Evolutionary conservation across 2,888 invertebrate species (phyloP), one percentile per base, ranked within the genome.

Genomic region (Ornithoptera alexandrae): DNA sequence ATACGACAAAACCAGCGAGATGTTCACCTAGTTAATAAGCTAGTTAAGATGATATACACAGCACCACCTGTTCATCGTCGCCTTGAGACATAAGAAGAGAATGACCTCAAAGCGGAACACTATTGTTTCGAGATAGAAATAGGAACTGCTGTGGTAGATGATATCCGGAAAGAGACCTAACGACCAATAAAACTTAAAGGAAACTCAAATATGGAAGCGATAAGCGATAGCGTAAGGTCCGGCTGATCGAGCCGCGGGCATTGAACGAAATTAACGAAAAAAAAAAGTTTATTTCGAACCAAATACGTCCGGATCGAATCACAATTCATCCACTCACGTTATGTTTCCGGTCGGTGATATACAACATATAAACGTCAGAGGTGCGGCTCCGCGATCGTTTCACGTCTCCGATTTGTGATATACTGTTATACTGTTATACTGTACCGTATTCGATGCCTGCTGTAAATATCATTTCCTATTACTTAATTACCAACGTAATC

Each of bases 361-460:
- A 17, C 56, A 18, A 57, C 10, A 62, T 22, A 53, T 56, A 60
- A 69, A 65, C 50, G 62, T 39, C 63, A 58, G 50, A 65, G 70
- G 64, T 67, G 70, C 64, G 70, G 67, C 64, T 24, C 30, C 18
- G 39, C 61, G 15, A 57, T 42, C 53, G 56, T 60, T 70, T 70
- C 70, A 57, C 70, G 59, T 56, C 46, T 70, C 53, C 53, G 42
- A 58, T 56, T 64, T 56, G 70, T 70, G 67, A 70, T 42, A 70
- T 70, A 67, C 70, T 67, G 70, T 67, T 42, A 70, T 70, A 67
- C 70, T 67, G 70, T 67, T 67, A 70, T 70, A 39, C 50, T 53
- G 62, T 66, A 22, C 50, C 62, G 50, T 58, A 66, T 70, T 58
- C 50, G 53, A 46, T n/a, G 8, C n/a, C 39, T 56, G 50, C 50